Evolutionary conservation across 2,888 invertebrate species (phyloP).

Genomic region (Caenorhabditis drosophilae): DNA sequence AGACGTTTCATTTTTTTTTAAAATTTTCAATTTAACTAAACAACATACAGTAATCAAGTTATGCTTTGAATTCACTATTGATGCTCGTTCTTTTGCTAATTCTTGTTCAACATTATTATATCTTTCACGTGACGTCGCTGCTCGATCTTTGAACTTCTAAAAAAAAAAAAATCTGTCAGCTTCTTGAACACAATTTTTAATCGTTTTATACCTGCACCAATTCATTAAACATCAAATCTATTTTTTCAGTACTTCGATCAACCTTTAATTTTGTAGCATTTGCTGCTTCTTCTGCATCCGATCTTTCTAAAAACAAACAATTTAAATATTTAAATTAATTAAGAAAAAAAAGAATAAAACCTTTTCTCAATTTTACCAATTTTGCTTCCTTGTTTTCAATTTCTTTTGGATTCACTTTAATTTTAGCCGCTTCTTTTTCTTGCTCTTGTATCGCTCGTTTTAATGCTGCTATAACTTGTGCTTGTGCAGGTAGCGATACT

Average conservation of each 20-base stretch:
- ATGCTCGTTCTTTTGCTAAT: constrained; percentile 72
- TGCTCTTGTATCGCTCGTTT: constrained; percentile 68
- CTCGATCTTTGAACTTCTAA: too few relatives aligned
- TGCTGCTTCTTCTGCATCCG: not conserved
- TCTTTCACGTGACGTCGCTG: constrained; percentile 9
- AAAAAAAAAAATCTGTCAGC: too few relatives aligned
- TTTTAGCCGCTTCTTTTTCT: constrained; percentile 49
- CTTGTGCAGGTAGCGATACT: not conserved
- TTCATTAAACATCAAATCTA: constrained; percentile 8
- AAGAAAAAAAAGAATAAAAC: too few relatives aligned
- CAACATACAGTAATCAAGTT: not conserved
- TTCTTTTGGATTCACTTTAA: constrained; percentile 48
- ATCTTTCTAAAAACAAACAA: not conserved
- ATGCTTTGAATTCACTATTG: constrained; percentile 72
- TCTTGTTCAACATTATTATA: constrained; percentile 73
- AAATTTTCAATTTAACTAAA: too few relatives aligned
- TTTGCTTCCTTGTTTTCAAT: not conserved
- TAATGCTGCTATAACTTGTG: constrained; percentile 53
- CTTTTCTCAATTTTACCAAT: not conserved
- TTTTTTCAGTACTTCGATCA: not conserved
- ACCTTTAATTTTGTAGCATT: not conserved
- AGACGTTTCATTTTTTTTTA: too few relatives aligned
- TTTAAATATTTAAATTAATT: too few relatives aligned
- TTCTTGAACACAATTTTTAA: too few relatives aligned
- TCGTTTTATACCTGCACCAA: constrained; percentile 72